These are phyloP conservation scores for Sander lucioperca DNA, from an alignment of 2,113 vertebrate species.

Conservation along the genomic window DNA sequence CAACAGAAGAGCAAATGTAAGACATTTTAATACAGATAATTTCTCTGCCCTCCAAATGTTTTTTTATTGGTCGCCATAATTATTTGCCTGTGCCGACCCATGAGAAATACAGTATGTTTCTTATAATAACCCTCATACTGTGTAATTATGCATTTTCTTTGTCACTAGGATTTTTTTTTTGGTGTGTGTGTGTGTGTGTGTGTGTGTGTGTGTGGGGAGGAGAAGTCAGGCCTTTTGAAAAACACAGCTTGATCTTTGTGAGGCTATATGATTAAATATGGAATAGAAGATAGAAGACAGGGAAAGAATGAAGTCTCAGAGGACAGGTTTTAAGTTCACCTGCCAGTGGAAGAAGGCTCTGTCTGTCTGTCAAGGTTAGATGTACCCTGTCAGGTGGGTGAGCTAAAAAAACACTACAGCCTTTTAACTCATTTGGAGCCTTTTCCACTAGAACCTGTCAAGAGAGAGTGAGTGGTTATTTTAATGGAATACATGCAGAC, in stretches of 20 bases:
- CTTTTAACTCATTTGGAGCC: background rate
- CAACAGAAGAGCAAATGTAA: no score
- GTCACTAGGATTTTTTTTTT: no score
- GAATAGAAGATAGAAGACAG: slow-evolving; percentile 7
- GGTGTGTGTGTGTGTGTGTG: no score
- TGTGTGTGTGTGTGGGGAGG: no score
- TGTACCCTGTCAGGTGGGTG: slow-evolving; percentile 29
- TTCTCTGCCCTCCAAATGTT: no score
- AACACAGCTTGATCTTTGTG: slow-evolving; percentile 5
- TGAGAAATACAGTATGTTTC: no score
- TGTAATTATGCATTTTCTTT: no score
- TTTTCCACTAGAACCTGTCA: background rate
- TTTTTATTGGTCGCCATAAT: no score
- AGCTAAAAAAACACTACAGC: background rate
- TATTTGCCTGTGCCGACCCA: background rate
- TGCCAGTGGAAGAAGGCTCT: slow-evolving; percentile 39
- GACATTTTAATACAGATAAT: no score
- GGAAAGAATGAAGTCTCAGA: slow-evolving; percentile 38
- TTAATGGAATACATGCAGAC: background rate
- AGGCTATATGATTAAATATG: slow-evolving; percentile 16
- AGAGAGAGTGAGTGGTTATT: background rate
- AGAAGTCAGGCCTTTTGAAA: background rate
- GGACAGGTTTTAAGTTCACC: slow-evolving; percentile 45
- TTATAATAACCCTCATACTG: no score
- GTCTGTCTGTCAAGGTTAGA: slow-evolving; percentile 49